Evolutionary conservation across 1,140 invertebrate species (phyloP).

Genomic region (Portunus trituberculatus): DNA sequence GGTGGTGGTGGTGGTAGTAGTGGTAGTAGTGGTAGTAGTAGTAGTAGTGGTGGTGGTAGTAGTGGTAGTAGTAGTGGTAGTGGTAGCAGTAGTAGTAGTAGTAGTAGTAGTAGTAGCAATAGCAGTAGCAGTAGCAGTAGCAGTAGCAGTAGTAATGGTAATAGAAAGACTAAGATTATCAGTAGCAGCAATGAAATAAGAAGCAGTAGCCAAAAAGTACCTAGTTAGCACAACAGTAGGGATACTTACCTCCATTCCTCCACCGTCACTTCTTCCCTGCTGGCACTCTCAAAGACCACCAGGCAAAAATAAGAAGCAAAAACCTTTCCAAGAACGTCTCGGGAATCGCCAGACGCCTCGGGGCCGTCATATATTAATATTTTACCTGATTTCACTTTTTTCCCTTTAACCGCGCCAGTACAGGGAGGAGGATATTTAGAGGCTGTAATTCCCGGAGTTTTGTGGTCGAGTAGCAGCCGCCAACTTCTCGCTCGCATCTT

Average conservation of each 20-base stretch:
- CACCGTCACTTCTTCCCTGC: background rate
- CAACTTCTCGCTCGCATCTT: constrained; percentile 11
- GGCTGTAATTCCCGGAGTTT: background rate
- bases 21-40: background rate
- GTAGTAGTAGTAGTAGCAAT: background rate
- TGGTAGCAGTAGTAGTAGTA: background rate
- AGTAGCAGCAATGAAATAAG: too few relatives aligned
- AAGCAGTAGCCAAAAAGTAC: too few relatives aligned
- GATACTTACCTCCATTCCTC: background rate
- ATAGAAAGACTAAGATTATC: too few relatives aligned
- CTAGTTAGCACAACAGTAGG: background rate
- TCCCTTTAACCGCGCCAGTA: constrained; percentile 7
- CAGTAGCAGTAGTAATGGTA: too few relatives aligned
- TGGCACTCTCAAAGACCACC: background rate
- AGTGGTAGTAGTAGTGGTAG: too few relatives aligned
- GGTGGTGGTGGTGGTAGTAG: background rate
- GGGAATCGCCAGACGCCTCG: background rate
- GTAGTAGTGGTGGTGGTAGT: too few relatives aligned
- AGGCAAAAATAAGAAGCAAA: background rate
- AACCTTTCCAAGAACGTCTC: background rate
- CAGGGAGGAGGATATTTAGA: constrained; percentile 8
- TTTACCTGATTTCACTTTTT: constrained; percentile 14
- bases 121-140: too few relatives aligned
- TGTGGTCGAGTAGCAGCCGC: background rate
- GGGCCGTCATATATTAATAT: background rate